Conservation (phyloP, 64 coral and sea anemone species). For the Catalaphyllia jardinei region DNA sequence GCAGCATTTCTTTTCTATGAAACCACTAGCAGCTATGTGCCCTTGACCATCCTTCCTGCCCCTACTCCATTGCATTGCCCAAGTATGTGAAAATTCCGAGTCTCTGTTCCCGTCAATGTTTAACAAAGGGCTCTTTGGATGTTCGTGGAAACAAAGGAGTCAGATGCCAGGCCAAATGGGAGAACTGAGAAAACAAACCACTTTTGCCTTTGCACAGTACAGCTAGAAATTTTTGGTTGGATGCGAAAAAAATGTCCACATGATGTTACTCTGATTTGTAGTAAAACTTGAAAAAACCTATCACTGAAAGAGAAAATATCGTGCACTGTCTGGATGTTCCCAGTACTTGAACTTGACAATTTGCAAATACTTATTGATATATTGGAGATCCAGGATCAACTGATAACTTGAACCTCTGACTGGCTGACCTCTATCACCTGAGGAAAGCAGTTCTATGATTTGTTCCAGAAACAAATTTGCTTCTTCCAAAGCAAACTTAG, state of each 20-base stretch:
- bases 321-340: neutral
- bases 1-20: too few species aligned
- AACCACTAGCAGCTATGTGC: neutral
- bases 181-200: neutral
- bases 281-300: neutral
- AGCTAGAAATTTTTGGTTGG: neutral
- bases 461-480: neutral
- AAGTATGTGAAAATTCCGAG: constrained; percentile 49
- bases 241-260: neutral
- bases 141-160: constrained; percentile 27
- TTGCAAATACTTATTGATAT: neutral
- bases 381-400: neutral
- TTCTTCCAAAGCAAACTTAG: neutral
- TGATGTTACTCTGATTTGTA: neutral
- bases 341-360: neutral
- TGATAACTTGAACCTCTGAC: neutral
- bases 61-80: constrained; percentile 37
- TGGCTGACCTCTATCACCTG: neutral
- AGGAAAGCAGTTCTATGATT: neutral
- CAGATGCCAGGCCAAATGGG: neutral
- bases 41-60: neutral
- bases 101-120: constrained; percentile 36
- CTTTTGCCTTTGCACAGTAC: neutral
- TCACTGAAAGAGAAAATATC: neutral
- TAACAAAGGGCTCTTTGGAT: constrained; percentile 26